phyloP scores from a whole-genome alignment of 2,888 invertebrate species.

The Harpalus rubripes region DNA sequence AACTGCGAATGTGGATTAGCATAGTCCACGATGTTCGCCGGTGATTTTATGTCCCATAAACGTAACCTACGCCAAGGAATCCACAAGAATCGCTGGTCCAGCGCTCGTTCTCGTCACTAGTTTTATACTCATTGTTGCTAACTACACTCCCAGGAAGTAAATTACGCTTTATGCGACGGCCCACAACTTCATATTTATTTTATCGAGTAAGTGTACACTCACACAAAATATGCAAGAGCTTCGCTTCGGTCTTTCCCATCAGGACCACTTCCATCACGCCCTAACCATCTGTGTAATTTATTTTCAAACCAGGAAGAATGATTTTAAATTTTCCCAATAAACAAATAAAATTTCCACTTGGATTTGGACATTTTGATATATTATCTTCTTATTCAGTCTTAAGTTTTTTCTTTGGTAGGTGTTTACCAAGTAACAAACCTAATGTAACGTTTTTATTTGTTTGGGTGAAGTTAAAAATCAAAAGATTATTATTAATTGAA shows the following conservation, averaged over 20 bases:
- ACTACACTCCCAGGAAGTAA: slow-evolving; percentile 36
- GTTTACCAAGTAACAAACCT: too few relatives aligned
- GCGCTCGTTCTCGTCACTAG: slow-evolving; percentile 24
- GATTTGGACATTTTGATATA: too few relatives aligned
- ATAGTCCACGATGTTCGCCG: slow-evolving; percentile 54
- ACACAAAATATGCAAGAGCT: neutral
- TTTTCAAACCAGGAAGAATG: too few relatives aligned
- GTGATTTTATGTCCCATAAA: slow-evolving; percentile 63
- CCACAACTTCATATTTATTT: slow-evolving; percentile 51
- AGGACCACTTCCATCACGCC: too few relatives aligned
- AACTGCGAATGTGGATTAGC: slow-evolving; percentile 65
- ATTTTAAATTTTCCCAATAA: too few relatives aligned
- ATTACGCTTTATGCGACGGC: slow-evolving; percentile 47
- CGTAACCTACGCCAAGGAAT: slow-evolving; percentile 59
- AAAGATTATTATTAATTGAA: too few relatives aligned
- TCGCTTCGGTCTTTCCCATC: neutral
- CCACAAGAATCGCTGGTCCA: slow-evolving; percentile 39
- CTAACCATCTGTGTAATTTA: too few relatives aligned
- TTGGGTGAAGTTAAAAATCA: too few relatives aligned
- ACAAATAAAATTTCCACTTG: too few relatives aligned
- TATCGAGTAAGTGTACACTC: neutral
- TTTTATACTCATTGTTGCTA: slow-evolving; percentile 56
- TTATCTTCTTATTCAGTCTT: too few relatives aligned
- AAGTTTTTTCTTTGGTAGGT: too few relatives aligned
- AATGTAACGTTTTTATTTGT: too few relatives aligned